A percentile compares a stretch with the other conserved stretches of the same genome.
These are phyloP conservation scores for Eristalinus aeneus DNA, from an alignment of 2,888 invertebrate genomes.

Conservation along the genomic window DNA sequence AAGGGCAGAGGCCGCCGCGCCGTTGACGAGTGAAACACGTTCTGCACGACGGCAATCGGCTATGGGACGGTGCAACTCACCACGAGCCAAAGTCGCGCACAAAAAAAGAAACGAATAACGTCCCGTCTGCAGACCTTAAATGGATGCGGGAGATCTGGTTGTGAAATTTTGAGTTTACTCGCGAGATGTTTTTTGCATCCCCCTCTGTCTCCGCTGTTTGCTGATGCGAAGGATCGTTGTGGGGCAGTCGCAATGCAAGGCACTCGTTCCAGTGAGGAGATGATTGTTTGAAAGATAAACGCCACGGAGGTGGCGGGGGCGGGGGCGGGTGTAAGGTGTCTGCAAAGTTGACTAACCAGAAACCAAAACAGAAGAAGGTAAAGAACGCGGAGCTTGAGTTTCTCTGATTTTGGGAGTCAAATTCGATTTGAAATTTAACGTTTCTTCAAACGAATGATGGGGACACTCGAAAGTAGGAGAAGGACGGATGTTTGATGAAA, in stretches of 20 bases:
- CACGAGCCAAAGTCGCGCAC: constrained; percentile 33
- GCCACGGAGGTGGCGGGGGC: not conserved
- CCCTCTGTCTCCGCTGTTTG: no score
- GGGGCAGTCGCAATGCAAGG: not conserved
- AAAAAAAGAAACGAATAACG: not conserved
- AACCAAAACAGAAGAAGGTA: not conserved
- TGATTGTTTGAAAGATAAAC: not conserved
- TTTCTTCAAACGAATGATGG: not conserved
- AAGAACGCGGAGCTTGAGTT: not conserved
- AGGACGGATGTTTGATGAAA: no score
- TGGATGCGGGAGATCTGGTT: constrained; percentile 29
- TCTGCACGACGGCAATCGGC: constrained; percentile 20
- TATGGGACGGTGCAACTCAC: constrained; percentile 21
- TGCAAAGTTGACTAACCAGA: not conserved
- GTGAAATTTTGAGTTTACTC: constrained; percentile 9
- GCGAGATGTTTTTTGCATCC: not conserved
- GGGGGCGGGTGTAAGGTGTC: not conserved
- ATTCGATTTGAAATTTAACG: not conserved
- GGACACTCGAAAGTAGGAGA: no score
- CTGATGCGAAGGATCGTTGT: not conserved
- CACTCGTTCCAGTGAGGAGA: not conserved
- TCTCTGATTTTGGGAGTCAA: not conserved
- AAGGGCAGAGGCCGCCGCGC: not conserved
- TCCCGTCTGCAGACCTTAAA: constrained; percentile 43
- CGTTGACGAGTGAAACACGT: constrained; percentile 7